A percentile compares a stretch with the other conserved stretches of the same genome.
phyloP scores from a whole-genome alignment of 2,113 vertebrate genomes.

The western clawed frog (Xenopus tropicalis) region DNA sequence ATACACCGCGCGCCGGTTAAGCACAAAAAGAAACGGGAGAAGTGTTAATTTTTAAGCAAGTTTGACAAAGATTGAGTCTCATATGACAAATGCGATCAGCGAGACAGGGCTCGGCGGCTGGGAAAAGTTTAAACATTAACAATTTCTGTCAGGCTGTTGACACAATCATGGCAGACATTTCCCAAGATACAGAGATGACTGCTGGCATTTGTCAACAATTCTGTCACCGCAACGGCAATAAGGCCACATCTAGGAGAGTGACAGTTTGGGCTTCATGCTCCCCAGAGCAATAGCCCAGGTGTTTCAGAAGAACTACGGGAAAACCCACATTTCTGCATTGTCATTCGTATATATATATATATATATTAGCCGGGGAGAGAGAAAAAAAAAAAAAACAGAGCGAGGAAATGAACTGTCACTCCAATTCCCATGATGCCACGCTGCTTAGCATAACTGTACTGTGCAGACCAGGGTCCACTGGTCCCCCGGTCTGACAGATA shows the following conservation, averaged over 20 bases:
- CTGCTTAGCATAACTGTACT: conserved; percentile 98
- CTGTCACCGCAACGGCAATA: conserved; percentile 92
- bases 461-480: conserved; percentile 81
- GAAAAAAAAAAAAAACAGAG: conserved; percentile 86
- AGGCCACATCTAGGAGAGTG: conserved; percentile 90
- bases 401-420: conserved; percentile 99
- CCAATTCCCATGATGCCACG: conserved; percentile 98
- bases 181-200: conserved; percentile 99
- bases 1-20: conserved; percentile 62
- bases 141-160: conserved; percentile 99
- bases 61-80: conserved; percentile 89
- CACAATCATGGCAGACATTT: conserved; percentile 99
- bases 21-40: conserved; percentile 69
- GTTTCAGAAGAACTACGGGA: conserved; percentile 82
- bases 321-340: conserved; percentile 89
- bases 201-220: conserved; percentile 99
- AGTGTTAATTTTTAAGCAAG: conserved; percentile 87
- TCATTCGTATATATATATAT: conserved; percentile 76
- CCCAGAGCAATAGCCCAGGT: conserved; percentile 89
- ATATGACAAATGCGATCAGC: conserved; percentile 97
- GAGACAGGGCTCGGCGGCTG: conserved; percentile 94
- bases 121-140: conserved; percentile 99
- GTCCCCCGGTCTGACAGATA: conserved; percentile 89
- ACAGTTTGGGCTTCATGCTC: conserved; percentile 93
- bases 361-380: conserved; percentile 38